These are phyloP conservation scores for Patiria pectinifera DNA, from an alignment of 53 echinoderm and acorn worm species.

Conservation along the genomic window DNA sequence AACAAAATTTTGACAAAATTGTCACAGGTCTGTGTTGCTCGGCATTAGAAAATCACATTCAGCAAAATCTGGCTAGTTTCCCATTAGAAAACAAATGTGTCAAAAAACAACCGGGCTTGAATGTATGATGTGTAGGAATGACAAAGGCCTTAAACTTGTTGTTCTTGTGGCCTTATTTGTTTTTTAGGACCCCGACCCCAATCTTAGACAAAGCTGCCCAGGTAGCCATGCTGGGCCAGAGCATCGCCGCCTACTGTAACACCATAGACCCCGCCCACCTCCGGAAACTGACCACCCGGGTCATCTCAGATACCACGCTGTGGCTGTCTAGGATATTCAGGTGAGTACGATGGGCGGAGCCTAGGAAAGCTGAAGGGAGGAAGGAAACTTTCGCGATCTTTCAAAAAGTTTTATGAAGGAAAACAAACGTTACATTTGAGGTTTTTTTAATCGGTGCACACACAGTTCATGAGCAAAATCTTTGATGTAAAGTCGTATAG, in stretches of 20 bases:
- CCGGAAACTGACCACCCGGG: conserved; percentile 86
- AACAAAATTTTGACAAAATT: no score
- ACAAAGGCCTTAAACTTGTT: not conserved
- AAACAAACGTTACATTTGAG: no score
- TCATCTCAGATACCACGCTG: conserved; percentile 94
- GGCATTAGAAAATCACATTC: no score
- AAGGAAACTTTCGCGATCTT: not conserved
- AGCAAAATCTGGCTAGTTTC: no score
- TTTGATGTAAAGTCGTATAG: no score
- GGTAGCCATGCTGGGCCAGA: conserved; percentile 89
- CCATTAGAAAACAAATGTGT: no score
- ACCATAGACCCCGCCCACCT: conserved; percentile 85
- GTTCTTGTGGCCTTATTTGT: not conserved
- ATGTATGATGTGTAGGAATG: no score
- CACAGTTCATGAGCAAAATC: no score
- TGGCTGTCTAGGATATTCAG: conserved; percentile 99
- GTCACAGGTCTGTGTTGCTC: no score
- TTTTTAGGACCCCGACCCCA: conserved; percentile 16
- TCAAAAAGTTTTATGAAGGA: no score
- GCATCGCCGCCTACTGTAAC: conserved; percentile 86
- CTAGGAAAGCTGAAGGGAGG: not conserved
- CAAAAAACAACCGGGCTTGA: no score
- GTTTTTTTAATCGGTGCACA: no score
- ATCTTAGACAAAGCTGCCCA: conserved; percentile 80
- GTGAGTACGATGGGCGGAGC: conserved; percentile 43